Evolutionary conservation across 2,113 vertebrate genomes (phyloP).

Genomic region (Lophura nycthemera): DNA sequence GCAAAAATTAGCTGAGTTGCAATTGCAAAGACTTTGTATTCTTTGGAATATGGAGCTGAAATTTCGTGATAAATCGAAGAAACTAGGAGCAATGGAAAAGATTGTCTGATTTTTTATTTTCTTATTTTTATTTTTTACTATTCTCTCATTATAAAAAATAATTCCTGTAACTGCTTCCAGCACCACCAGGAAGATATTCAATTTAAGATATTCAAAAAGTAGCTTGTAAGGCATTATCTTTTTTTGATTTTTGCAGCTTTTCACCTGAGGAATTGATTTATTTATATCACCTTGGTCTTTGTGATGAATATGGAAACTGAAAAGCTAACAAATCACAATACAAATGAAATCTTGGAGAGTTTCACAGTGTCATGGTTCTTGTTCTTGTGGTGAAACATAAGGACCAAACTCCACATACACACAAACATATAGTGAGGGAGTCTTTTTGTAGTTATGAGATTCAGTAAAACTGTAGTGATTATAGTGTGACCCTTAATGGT

Average conservation of each 20-base stretch:
- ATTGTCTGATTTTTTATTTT: background rate
- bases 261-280: background rate
- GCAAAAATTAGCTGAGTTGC: background rate
- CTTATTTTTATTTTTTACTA: background rate
- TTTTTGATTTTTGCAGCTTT: background rate
- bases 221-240: background rate
- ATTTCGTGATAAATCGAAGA: background rate
- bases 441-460: background rate
- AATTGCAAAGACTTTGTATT: background rate
- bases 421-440: background rate
- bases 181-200: background rate
- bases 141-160: background rate
- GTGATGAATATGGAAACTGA: background rate
- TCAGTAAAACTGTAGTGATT: background rate
- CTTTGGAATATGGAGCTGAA: background rate
- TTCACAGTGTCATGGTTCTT: background rate
- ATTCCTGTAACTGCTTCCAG: background rate
- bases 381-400: background rate
- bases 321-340: background rate
- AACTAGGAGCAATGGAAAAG: background rate
- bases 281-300: background rate
- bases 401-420: background rate
- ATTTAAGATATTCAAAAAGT: background rate
- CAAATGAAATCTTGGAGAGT: background rate
- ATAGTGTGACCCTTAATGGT: background rate